phyloP scores from a whole-genome alignment of 2,113 vertebrate species.

The Gadus macrocephalus region DNA sequence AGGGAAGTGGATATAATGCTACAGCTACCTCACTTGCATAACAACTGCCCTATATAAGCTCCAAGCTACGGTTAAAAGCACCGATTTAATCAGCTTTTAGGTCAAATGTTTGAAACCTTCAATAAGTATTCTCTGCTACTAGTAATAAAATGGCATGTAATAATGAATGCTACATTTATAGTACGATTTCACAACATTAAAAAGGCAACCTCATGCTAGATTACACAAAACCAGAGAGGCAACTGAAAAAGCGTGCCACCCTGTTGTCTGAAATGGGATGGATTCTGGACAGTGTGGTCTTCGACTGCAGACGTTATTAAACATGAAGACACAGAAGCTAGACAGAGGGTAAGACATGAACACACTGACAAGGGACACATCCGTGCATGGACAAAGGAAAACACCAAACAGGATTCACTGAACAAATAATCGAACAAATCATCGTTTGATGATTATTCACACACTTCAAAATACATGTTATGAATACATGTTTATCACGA shows the following conservation, averaged over 20 bases:
- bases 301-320: constrained; percentile 20
- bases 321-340: constrained; percentile 45
- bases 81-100: background rate
- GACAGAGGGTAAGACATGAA: constrained; percentile 33
- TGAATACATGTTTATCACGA: background rate
- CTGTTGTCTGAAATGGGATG: constrained; percentile 8
- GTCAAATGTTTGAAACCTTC: background rate
- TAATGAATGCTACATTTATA: background rate
- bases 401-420: constrained; percentile 23
- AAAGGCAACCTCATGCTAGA: background rate
- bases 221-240: constrained; percentile 15
- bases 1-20: background rate
- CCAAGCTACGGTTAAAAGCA: background rate
- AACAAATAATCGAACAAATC: constrained; percentile 4
- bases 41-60: background rate
- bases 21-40: background rate
- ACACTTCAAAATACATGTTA: constrained; percentile 16
- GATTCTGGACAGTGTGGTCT: constrained; percentile 10
- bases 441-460: constrained; percentile 30
- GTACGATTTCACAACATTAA: background rate
- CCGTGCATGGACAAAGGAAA: constrained; percentile 21
- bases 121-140: background rate
- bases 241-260: background rate
- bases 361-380: constrained; percentile 30
- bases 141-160: background rate